Base-by-base conservation (phyloP, 2,113 vertebrate species). In the Nothobranchius furzeri region DNA sequence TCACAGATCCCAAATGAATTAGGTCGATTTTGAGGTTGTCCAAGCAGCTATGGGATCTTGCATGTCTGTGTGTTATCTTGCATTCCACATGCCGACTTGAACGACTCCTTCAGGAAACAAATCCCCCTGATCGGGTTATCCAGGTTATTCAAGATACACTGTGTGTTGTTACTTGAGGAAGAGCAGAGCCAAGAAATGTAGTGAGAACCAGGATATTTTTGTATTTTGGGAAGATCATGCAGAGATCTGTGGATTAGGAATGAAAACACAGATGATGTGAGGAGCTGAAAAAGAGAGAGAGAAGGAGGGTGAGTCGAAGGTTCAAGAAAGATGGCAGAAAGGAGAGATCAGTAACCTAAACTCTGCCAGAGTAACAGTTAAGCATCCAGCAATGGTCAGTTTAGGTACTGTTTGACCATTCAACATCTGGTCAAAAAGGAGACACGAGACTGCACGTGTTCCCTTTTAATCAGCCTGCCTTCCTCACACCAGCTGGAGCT, bases 321-420 rank as follows among this genome's bases (percentile, higher is more conserved):
- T 58, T 64, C 17, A 24, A 72, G 67, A 56, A 65, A 57, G 55
- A 64, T 61, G 64, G 62, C 25, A 7, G 70, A 70, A 52, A 15
- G 51, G 14, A 77, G 64, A 67, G 68, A 72, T 78, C 78, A 45
- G 85, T 76, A 81, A 88, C 89, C 70, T 76, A 81, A 87, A 81
- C 79, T 84, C 64, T 85, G 85, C 85, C 86, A 90, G 75, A 70
- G 78, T 86, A 30, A 30, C 20, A 20, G 20, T 20, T 20, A 20
- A 20, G 1, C 20, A 1, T 20, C 20, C 20, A 20, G 20, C 20
- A 20, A 20, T 20, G 20, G 20, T 20, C 20, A 20, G 20, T 20
- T 20, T 20, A 20, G 20, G 20, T 20, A 20, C 20, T 20, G 20
- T 20, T 20, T 20, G 20, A 20, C 20, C 20, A 20, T 20, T 20